Conservation (phyloP, 1,140 invertebrate genomes). For the Acromyrmex charruanus region DNA sequence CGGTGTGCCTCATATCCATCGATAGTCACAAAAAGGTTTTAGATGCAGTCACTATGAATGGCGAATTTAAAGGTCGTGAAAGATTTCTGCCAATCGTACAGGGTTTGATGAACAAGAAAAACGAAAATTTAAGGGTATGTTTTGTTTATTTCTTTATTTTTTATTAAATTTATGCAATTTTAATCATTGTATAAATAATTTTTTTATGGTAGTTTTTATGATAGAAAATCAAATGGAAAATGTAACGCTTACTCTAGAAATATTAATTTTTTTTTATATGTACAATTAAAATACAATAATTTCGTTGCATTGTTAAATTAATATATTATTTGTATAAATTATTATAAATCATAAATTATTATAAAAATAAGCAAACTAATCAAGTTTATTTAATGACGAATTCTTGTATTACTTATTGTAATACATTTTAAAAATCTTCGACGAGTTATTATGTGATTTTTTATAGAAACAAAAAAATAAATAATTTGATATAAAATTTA, state of each 20-base stretch:
- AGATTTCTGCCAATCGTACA: conserved; percentile 96
- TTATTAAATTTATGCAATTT: background rate
- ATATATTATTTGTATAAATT: conserved; percentile 3
- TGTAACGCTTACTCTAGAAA: background rate
- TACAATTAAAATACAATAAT: background rate
- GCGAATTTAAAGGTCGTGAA: conserved; percentile 92
- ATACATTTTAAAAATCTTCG: background rate
- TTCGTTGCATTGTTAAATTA: background rate
- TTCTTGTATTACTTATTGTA: background rate
- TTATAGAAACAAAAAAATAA: background rate
- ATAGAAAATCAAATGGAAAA: background rate
- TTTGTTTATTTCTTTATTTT: background rate
- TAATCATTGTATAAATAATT: background rate
- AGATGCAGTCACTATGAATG: conserved; percentile 96
- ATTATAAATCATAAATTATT: background rate
- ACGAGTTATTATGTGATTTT: background rate
- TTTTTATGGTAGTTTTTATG: background rate
- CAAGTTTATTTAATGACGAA: background rate
- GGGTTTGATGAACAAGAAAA: conserved; percentile 91
- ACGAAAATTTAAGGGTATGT: conserved; percentile 91
- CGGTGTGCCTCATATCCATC: conserved; percentile 84
- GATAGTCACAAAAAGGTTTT: conserved; percentile 97
- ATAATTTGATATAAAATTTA: background rate
- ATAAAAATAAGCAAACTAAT: background rate
- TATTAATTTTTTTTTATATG: background rate